A percentile compares a stretch with the other conserved stretches of the same genome.
These are phyloP conservation scores for Acanthopleura granulata DNA, from an alignment of 2,888 invertebrate species.

Conservation along the genomic window DNA sequence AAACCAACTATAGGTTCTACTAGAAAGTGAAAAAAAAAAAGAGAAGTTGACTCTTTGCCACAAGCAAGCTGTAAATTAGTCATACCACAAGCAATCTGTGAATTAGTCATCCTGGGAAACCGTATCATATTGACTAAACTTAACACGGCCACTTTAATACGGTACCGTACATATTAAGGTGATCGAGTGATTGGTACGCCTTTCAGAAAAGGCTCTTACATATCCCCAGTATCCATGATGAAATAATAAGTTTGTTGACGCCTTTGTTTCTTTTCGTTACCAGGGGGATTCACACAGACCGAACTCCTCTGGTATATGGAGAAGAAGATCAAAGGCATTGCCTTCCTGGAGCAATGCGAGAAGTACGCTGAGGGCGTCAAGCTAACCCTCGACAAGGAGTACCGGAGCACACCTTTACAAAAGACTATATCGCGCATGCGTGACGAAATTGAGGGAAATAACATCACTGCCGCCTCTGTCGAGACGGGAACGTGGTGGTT, in stretches of 20 bases:
- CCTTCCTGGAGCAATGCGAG: slow-evolving; percentile 36
- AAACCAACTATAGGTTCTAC: too few relatives aligned
- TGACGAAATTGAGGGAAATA: slow-evolving; percentile 34
- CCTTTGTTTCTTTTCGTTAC: neutral
- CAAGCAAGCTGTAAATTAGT: too few relatives aligned
- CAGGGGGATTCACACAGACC: slow-evolving; percentile 37
- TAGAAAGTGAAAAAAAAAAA: too few relatives aligned
- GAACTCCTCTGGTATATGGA: slow-evolving; percentile 45
- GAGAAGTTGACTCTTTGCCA: too few relatives aligned
- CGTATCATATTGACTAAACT: too few relatives aligned
- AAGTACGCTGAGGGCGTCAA: slow-evolving; percentile 31
- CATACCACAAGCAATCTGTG: too few relatives aligned
- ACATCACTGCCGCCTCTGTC: slow-evolving; percentile 28
- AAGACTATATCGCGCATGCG: slow-evolving; percentile 34
- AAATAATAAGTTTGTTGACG: neutral
- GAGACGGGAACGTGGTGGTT: slow-evolving; percentile 47
- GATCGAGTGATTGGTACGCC: too few relatives aligned
- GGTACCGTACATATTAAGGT: too few relatives aligned
- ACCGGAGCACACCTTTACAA: slow-evolving; percentile 26
- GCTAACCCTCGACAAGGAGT: slow-evolving; percentile 22
- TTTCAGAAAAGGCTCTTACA: too few relatives aligned
- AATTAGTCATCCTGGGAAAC: too few relatives aligned
- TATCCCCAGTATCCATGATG: too few relatives aligned
- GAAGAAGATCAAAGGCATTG: slow-evolving; percentile 36
- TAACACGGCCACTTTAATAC: too few relatives aligned